Base-by-base conservation (phyloP, 2,113 vertebrate species). In the Barbus barbus region DNA sequence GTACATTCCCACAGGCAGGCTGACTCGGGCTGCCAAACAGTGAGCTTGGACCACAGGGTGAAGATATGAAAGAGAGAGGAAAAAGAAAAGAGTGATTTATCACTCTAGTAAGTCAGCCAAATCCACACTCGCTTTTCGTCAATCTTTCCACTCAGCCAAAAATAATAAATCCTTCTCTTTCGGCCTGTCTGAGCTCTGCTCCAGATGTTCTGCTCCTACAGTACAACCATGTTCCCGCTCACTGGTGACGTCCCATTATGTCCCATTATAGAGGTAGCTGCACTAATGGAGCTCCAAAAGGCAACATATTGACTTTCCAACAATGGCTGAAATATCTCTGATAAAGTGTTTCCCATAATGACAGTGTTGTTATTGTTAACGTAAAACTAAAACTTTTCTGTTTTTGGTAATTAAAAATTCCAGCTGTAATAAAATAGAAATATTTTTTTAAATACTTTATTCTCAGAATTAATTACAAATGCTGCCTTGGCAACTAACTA, bases 181-280 rank as follows among this genome's bases (percentile, higher is more conserved):
- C 22, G 13, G 14, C 31, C 33, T 22, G 48, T 76, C 20, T 76
- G 48, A 76, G 56, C 51, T 78, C 51, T 60, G 31, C 9, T 79
- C 77, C 77, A 63, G 77, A 79, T 79, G 77, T 44, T 79, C 24
- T 41, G 36, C 58, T 28, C 3, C 38, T 61, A 51, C 73, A 75
- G 16, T 28, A 67, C 78, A 33, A 4, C 24, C 60, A 46, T 48
- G 41, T 63, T 67, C 3, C 60, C 18, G 18, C 7, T 63, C 41
- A 67, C 41, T 33, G 60, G 22, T 33, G 11, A 65, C 11, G 11
- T 77, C 2, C 28, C 1, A 13, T 16, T 74, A 18, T 61, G 11
- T 77, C 2, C 28, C 1, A 13, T 16, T 74, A 18, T 61, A 41
- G 36, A 16, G 9, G 3, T 5, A 51, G 48, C 48, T 51, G 48